Percentiles rank a stretch among this genome's conserved stretches.
These are phyloP conservation scores for Plutella xylostella DNA, from an alignment of 2,888 invertebrate genomes.

Conservation along the genomic window DNA sequence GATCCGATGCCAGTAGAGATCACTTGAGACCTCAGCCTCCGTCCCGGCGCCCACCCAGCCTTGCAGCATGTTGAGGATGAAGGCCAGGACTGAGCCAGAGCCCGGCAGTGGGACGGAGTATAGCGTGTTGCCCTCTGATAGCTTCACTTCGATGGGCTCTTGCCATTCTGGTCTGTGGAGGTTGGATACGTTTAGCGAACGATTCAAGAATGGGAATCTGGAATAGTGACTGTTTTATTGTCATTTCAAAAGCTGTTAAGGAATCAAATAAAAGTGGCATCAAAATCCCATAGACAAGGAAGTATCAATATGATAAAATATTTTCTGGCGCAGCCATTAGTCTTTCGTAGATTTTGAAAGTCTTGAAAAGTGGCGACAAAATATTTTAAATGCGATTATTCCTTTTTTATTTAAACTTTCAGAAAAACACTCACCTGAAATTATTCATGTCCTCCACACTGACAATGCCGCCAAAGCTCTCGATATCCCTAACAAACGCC, in stretches of 20 bases:
- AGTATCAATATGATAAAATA: no score
- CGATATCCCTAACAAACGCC: constrained; percentile 76
- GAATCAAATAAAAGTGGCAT: no score
- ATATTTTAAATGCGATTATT: no score
- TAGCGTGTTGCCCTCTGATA: constrained; percentile 74
- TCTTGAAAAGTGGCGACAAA: no score
- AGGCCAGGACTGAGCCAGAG: constrained; percentile 84
- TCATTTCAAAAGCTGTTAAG: no score
- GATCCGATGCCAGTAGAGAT: constrained; percentile 80
- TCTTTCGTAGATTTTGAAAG: no score
- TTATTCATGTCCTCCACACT: constrained; percentile 79
- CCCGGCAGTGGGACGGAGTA: constrained; percentile 86
- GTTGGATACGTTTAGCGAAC: not conserved
- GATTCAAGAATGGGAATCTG: no score
- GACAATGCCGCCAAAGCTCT: constrained; percentile 78
- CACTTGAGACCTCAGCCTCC: constrained; percentile 34
- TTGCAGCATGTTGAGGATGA: constrained; percentile 84
- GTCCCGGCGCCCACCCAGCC: constrained; percentile 59
- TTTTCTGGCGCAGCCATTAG: no score
- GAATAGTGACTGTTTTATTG: no score
- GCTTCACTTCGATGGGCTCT: constrained; percentile 67
- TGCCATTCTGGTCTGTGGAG: constrained; percentile 72
- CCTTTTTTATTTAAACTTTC: not conserved
- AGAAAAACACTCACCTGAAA: constrained; percentile 67
- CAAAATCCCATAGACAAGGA: no score